Base-by-base conservation (phyloP, 1,140 invertebrate genomes). In the Colletes gigas region DNA sequence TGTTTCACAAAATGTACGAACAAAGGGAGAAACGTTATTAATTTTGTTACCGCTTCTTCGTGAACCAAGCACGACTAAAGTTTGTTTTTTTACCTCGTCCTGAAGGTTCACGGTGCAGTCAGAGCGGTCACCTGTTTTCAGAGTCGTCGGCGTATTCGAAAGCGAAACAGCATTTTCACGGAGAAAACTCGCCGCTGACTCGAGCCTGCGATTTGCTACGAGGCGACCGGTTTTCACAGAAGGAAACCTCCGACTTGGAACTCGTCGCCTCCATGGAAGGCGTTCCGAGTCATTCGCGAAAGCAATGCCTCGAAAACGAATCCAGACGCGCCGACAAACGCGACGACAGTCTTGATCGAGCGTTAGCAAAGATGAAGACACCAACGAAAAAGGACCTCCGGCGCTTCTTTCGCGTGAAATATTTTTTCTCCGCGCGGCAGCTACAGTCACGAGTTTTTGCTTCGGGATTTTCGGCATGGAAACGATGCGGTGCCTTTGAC, bases 351-450 rank as follows among this genome's bases (percentile, higher is more conserved):
- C 39, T 47, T 65, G 59, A 78, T 65, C 30, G 71, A 84, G 6
- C 68, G 68, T 84, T 72, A 50, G 19, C 14, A 9, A 0, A 6
- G 72, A 62, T 69, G 59, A 84, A 62, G 84, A 76, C 83, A 86
- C 70, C n/a, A 52, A 54, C 14, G 50, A 30, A 75, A 62, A 66
- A 14, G 63, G 6, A 75, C 71, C 71, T 50, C n/a, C 7, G 17
- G 59, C 19, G 47, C 54, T 77, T 85, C 12, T 82, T 82, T 75
- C 59, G 21, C 41, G 72, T 15, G 52, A 62, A 81, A 76, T 85
- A 85, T 86, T 72, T 75, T 30, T 86, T 72, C 21, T 52, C 19
- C 2, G 30, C 21, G 9, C 10, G 4, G 41, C n/a, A 30, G 30
- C 50, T 59, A 62, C 57, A 55, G 39, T 47, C 21, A 47, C 12